phyloP scores from a whole-genome alignment of 2,797 vertebrate species.

The Hippocampus kuda region DNA sequence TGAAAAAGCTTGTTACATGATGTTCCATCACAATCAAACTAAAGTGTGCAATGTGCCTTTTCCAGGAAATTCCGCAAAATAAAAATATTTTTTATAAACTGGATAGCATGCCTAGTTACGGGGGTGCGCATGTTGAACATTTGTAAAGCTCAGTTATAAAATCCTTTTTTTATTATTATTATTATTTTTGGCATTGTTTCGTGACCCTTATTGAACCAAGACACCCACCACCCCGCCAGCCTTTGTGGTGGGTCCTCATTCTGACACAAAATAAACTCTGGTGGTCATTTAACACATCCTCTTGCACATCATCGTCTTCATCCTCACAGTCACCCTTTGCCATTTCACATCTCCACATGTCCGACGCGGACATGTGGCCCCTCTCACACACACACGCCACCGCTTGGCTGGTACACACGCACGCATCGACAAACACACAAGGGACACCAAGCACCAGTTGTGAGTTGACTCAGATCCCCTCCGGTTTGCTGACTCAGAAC shows the following conservation, averaged over 20 bases:
- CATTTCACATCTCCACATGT: constrained; percentile 33
- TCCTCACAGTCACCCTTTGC: constrained; percentile 16
- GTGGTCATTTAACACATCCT: constrained; percentile 12
- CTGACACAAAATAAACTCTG: constrained; percentile 10
- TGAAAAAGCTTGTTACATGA: too few species aligned
- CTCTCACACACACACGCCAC: constrained; percentile 22
- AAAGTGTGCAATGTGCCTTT: background rate
- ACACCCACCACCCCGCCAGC: too few species aligned
- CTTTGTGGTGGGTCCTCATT: background rate
- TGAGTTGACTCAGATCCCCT: constrained; percentile 45
- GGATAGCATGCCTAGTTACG: too few species aligned
- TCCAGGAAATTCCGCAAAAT: too few species aligned
- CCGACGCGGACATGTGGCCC: constrained; percentile 21
- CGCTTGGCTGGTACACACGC: constrained; percentile 14
- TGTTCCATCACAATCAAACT: background rate
- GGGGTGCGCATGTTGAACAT: background rate
- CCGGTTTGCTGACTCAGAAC: constrained; percentile 46
- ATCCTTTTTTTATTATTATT: background rate
- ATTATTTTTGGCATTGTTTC: too few species aligned
- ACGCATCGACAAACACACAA: background rate
- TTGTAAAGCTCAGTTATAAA: background rate
- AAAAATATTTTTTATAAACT: too few species aligned
- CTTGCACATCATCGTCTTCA: background rate
- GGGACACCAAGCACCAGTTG: constrained; percentile 24
- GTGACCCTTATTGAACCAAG: too few species aligned